Percentiles rank a stretch among this genome's conserved stretches.
These are phyloP conservation scores for Microctonus brassicae DNA, from an alignment of 2,888 invertebrate genomes.

Conservation along the genomic window DNA sequence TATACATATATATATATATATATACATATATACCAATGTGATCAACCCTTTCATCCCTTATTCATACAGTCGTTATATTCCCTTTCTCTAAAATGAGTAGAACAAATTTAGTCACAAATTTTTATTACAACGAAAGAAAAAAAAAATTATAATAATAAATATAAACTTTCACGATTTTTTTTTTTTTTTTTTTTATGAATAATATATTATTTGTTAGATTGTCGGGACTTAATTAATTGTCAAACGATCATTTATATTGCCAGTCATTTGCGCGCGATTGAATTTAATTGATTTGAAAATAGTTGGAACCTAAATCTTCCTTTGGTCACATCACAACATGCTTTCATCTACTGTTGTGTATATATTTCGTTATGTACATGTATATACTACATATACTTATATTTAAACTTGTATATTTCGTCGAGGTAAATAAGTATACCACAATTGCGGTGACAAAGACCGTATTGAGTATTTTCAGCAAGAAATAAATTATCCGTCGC, in stretches of 20 bases:
- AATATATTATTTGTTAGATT: no score
- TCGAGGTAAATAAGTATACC: background rate
- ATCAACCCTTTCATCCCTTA: slow-evolving; percentile 55
- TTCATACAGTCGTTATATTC: slow-evolving; percentile 51
- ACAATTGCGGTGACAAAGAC: slow-evolving; percentile 53
- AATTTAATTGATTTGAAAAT: slow-evolving; percentile 65
- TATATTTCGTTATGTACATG: background rate
- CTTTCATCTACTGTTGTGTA: background rate
- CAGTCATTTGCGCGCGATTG: slow-evolving; percentile 7
- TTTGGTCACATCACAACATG: background rate
- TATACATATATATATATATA: slow-evolving; percentile 20
- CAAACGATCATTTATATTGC: slow-evolving; percentile 2
- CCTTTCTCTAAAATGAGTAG: background rate
- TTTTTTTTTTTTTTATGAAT: background rate
- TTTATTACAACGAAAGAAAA: no score
- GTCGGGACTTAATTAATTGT: background rate
- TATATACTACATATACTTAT: no score
- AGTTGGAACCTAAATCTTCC: slow-evolving; percentile 56
- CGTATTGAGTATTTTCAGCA: slow-evolving; percentile 55
- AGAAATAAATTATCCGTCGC: slow-evolving; percentile 67
- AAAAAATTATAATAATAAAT: no score
- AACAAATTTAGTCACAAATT: background rate
- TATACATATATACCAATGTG: slow-evolving; percentile 18
- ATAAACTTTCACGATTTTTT: background rate
- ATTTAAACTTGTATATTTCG: background rate